Base-by-base conservation (phyloP, 2,888 invertebrate genomes). In the Cephus runcator region DNA sequence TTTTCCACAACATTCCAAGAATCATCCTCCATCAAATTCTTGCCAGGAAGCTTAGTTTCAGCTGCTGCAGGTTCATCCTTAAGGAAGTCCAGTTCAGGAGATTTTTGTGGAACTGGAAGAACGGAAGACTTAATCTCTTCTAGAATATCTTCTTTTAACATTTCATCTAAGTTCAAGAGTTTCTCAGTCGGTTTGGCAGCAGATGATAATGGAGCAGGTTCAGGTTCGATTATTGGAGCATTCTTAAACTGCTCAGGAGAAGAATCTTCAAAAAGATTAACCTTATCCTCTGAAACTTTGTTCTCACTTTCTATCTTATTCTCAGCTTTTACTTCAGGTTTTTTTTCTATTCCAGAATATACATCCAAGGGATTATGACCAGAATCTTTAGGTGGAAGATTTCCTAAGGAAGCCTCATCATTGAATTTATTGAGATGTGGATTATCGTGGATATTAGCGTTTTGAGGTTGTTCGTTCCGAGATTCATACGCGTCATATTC, bases 21-120 rank as follows among this genome's bases (percentile, higher is more conserved):
- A 35, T 85, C 85, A 56, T 85, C 82, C 31, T 84, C 85, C 33
- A 81, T 75, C 12, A 80, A 71, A 71, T 77, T 82, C 69, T 40
- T 81, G 69, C 77, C 15, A 0, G 35, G 12, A 12, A 6, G 33
- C 11, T 74, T 74, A 34, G 34, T 34, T 35, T 34, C 74, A 4
- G 12, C 31, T 69, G 33, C 23, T 12, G 77, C 73, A 1, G 81
- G 76, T 36, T 86, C 85, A 34, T 87, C 87, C 34, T 77, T 82
- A 69, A 87, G 81, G 69, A 85, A 86, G 73, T 88, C 87, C 15
- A 84, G 79, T 69, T 84, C 82, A 68, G 88, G 85, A 1, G 88
- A 84, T 35, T 84, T 85, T 75, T 87, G 82, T 6, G 87, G 86
- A 68, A 79, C 82, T 12, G 88, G 86, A n/a, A 87, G 77, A 23